Percentiles rank a stretch among this genome's conserved stretches.
Conservation (phyloP, 2,797 vertebrate species). For the Coccyzus lansbergi region DNA sequence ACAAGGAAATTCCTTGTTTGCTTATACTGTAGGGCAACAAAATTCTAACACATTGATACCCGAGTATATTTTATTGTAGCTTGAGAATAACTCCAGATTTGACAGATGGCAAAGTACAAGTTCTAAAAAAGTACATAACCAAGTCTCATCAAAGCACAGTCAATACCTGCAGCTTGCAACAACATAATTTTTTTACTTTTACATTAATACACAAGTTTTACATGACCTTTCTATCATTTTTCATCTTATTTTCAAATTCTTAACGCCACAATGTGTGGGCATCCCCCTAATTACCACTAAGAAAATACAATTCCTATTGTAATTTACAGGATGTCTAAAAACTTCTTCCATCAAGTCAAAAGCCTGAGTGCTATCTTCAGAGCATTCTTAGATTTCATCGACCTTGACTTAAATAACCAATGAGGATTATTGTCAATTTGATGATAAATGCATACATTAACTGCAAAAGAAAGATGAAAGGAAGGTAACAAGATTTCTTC, state of each 20-base stretch:
- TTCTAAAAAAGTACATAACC: not conserved
- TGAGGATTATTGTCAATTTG: not conserved
- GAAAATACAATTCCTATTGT: not conserved
- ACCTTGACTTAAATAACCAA: not conserved
- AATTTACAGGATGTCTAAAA: not conserved
- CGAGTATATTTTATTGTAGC: not conserved
- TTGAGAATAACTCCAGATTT: not conserved
- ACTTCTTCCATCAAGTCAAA: not conserved
- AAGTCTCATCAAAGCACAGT: not conserved
- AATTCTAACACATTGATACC: not conserved
- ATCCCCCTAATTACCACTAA: not conserved
- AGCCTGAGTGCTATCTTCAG: not conserved
- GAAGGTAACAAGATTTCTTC: not conserved
- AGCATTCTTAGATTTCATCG: not conserved
- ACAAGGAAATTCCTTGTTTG: not conserved
- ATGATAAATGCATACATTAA: not conserved
- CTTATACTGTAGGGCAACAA: not conserved
- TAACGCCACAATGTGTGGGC: not conserved
- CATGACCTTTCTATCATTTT: not conserved
- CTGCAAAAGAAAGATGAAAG: not conserved
- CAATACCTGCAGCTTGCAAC: not conserved
- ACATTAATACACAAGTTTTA: not conserved
- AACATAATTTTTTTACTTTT: not conserved
- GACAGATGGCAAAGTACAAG: not conserved
- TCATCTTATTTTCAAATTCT: not conserved